phyloP scores from a whole-genome alignment of 2,113 vertebrate genomes.

The Etheostoma cragini region DNA sequence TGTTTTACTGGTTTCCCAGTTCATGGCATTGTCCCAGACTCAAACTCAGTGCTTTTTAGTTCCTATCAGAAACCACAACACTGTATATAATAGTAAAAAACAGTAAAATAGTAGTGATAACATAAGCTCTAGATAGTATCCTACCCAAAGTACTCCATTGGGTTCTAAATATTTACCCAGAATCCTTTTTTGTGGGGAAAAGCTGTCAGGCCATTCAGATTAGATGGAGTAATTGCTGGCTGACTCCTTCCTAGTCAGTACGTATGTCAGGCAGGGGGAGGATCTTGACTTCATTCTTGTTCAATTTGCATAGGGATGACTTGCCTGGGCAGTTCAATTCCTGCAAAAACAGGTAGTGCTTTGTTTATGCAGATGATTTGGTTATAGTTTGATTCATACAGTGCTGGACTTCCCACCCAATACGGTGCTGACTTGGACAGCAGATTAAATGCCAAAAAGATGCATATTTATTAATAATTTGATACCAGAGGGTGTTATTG shows the following conservation, averaged over 20 bases:
- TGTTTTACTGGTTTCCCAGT: not conserved
- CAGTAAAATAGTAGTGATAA: not conserved
- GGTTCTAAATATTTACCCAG: not conserved
- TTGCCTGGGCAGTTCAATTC: conserved; percentile 41
- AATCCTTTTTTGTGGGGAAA: not conserved
- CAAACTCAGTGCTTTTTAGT: not conserved
- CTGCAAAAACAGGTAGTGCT: conserved; percentile 38
- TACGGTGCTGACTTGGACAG: not conserved
- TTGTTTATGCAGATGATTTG: conserved; percentile 10
- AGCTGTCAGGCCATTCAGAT: not conserved
- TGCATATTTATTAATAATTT: not conserved
- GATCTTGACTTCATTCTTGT: conserved; percentile 15
- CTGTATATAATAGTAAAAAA: not conserved
- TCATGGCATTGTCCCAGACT: not conserved
- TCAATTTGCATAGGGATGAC: conserved; percentile 25
- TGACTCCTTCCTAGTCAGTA: not conserved
- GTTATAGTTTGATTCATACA: not conserved
- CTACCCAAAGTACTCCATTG: not conserved
- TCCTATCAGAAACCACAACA: conserved; percentile 6
- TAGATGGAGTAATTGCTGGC: not conserved
- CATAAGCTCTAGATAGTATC: not conserved
- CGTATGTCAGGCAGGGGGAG: not conserved
- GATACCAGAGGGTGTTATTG: no score
- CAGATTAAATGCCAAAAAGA: not conserved
- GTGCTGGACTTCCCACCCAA: not conserved